These are phyloP conservation scores for Dione juno DNA, from an alignment of 2,888 invertebrate species.

Conservation along the genomic window DNA sequence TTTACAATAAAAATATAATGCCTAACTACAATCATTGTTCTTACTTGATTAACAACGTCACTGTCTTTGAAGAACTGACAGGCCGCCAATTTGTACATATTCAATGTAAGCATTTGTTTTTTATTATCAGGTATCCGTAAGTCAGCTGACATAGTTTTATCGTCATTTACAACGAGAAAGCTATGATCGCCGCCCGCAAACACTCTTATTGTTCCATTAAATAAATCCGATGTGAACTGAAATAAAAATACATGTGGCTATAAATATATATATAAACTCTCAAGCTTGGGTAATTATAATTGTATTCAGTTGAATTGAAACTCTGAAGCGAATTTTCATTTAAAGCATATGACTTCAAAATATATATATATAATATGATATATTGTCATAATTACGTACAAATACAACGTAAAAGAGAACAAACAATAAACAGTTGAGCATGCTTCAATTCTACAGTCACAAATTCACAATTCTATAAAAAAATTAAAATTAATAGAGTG, in stretches of 20 bases:
- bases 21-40: not conserved
- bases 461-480: not conserved
- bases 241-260: constrained; percentile 44
- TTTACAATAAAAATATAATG: not conserved
- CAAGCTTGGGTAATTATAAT: not conserved
- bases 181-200: constrained; percentile 95
- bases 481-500: not conserved
- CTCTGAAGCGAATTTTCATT: not conserved
- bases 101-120: constrained; percentile 87
- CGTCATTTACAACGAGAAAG: constrained; percentile 86
- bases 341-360: constrained; percentile 3
- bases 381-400: constrained; percentile 15
- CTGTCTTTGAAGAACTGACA: constrained; percentile 85
- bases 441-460: constrained; percentile 20
- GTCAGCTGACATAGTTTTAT: constrained; percentile 82
- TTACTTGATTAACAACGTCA: constrained; percentile 86
- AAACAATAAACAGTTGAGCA: constrained; percentile 8
- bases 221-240: constrained; percentile 67
- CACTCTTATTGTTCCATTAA: constrained; percentile 83
- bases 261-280: not conserved
- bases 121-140: constrained; percentile 82
- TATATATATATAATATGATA: constrained; percentile 17
- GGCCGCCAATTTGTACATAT: constrained; percentile 81
- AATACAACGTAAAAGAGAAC: not conserved
- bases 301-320: not conserved